These are phyloP conservation scores for Machimus atricapillus DNA, from an alignment of 2,888 invertebrate genomes.

Conservation along the genomic window DNA sequence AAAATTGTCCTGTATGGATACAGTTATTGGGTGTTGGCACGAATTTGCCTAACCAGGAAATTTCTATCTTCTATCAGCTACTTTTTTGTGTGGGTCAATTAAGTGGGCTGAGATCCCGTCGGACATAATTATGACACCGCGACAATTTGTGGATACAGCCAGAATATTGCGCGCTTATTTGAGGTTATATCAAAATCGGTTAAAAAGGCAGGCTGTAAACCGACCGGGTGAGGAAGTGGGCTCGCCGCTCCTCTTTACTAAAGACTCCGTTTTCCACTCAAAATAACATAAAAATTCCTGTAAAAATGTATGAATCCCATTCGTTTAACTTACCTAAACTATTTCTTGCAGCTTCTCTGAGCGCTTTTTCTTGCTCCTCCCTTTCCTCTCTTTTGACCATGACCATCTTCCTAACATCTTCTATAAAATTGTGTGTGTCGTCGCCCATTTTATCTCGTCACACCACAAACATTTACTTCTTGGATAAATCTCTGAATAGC, in stretches of 20 bases:
- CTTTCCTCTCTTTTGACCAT: constrained; percentile 69
- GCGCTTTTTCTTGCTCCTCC: constrained; percentile 76
- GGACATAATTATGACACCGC: neutral
- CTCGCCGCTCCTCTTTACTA: neutral
- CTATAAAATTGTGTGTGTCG: too few relatives aligned
- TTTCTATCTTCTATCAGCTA: neutral
- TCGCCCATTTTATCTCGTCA: constrained; percentile 60
- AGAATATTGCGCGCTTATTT: neutral
- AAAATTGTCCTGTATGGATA: too few relatives aligned
- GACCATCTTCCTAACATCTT: constrained; percentile 68
- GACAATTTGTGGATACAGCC: neutral
- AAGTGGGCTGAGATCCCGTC: neutral
- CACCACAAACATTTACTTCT: neutral
- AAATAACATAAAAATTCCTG: neutral
- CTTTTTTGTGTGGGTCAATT: neutral
- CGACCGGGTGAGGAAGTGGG: neutral
- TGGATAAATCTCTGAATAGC: neutral
- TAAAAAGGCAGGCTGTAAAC: neutral
- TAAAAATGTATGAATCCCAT: neutral
- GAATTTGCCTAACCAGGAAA: too few relatives aligned
- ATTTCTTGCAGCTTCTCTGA: constrained; percentile 65
- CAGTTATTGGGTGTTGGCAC: too few relatives aligned
- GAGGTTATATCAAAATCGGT: neutral
- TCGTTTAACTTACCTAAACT: constrained; percentile 53
- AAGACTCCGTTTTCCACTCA: neutral